These are phyloP conservation scores for Malurus elegans DNA, from an alignment of 2,113 vertebrate species.

Conservation along the genomic window DNA sequence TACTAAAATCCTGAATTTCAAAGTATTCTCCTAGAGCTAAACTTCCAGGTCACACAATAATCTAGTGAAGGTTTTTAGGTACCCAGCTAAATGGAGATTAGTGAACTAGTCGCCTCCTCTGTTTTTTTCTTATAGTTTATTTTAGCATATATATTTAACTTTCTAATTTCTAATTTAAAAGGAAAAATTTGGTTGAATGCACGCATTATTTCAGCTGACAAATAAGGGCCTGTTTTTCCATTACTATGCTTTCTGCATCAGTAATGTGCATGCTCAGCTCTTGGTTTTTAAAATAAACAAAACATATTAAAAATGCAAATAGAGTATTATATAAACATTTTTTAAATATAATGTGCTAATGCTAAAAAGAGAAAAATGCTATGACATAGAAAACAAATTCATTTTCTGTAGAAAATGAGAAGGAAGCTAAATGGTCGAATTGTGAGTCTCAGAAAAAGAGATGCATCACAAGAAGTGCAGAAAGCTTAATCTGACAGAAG, in stretches of 20 bases:
- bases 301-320: conserved; percentile 41
- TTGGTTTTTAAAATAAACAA: conserved; percentile 41
- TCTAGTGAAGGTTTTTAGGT: not conserved
- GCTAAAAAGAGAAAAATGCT: not conserved
- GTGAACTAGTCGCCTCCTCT: not conserved
- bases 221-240: conserved; percentile 3
- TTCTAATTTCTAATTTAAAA: conserved; percentile 44
- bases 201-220: conserved; percentile 2
- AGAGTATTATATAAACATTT: not conserved
- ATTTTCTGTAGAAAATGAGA: not conserved
- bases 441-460: not conserved
- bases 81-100: not conserved
- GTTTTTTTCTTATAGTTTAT: not conserved
- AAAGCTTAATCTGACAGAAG: not conserved
- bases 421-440: not conserved
- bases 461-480: not conserved
- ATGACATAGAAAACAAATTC: not conserved
- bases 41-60: not conserved
- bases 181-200: conserved; percentile 23
- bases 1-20: not conserved
- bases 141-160: conserved; percentile 32
- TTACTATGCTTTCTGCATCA: conserved; percentile 11
- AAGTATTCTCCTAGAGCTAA: not conserved
- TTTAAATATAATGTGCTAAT: not conserved
- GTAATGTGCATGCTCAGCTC: conserved; percentile 16